These are phyloP conservation scores for Athripsodes cinereus DNA, from an alignment of 2,888 invertebrate genomes.

Conservation along the genomic window DNA sequence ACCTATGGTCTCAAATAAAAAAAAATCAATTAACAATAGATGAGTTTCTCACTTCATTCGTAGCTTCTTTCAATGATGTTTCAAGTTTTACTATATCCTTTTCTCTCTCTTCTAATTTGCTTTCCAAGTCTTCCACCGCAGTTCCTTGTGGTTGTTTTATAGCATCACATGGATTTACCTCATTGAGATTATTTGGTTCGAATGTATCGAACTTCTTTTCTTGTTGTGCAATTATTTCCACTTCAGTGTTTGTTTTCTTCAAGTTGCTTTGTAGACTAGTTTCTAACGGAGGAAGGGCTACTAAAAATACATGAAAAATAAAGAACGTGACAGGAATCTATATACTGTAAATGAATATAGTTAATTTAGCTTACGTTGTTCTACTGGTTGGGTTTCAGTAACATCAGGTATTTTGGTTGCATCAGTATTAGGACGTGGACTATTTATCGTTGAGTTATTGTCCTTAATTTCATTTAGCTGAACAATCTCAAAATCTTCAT, in stretches of 20 bases:
- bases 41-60: not conserved
- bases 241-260: not conserved
- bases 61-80: not conserved
- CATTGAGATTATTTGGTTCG: not conserved
- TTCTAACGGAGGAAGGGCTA: too few species aligned
- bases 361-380: too few species aligned
- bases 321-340: too few species aligned
- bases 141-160: not conserved
- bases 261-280: too few species aligned
- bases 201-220: not conserved
- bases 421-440: not conserved
- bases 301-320: too few species aligned
- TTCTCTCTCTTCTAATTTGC: not conserved
- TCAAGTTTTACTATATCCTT: not conserved
- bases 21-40: too few species aligned
- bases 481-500: not conserved
- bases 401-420: not conserved
- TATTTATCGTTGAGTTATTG: not conserved
- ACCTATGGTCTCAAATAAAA: too few species aligned
- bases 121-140: not conserved
- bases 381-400: too few species aligned
- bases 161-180: not conserved
- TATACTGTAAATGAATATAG: too few species aligned
- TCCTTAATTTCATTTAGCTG: not conserved
- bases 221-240: not conserved